Evolutionary conservation across 2,113 vertebrate species (phyloP).

Genomic region (Ophthalmolycus amberensis): DNA sequence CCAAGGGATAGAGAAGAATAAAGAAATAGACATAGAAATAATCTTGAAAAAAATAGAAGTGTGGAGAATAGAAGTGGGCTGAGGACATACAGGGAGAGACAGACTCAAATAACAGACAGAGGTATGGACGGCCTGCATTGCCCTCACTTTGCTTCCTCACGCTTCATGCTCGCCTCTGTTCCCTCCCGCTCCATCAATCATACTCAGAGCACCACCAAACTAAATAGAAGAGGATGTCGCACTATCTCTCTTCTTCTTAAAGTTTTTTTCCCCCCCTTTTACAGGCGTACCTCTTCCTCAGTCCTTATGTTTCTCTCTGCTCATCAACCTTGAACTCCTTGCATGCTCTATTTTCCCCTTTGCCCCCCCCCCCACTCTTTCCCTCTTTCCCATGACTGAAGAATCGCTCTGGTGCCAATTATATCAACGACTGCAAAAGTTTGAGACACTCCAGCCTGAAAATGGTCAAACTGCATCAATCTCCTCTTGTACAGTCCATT

Average conservation of each 20-base stretch:
- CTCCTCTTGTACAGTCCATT: constrained; percentile 68
- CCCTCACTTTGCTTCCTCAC: constrained; percentile 62
- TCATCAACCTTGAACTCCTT: constrained; percentile 61
- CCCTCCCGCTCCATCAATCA: constrained; percentile 78
- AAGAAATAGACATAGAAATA: constrained; percentile 32
- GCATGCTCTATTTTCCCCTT: constrained; percentile 43
- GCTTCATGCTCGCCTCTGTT: constrained; percentile 54
- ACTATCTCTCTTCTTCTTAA: constrained; percentile 50
- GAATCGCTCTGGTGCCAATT: constrained; percentile 57
- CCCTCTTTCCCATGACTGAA: constrained; percentile 29
- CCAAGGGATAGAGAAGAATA: neutral
- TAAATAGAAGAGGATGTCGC: constrained; percentile 65
- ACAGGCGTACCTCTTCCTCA: constrained; percentile 56
- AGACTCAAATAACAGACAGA: constrained; percentile 36
- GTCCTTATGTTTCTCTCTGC: constrained; percentile 36
- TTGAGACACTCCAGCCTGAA: constrained; percentile 67
- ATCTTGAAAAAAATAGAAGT: constrained; percentile 27
- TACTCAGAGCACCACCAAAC: constrained; percentile 67
- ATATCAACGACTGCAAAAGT: constrained; percentile 69
- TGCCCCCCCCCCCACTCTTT: neutral
- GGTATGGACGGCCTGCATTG: constrained; percentile 44
- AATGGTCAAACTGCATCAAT: constrained; percentile 70
- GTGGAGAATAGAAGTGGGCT: constrained; percentile 13
- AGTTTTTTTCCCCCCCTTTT: constrained; percentile 29
- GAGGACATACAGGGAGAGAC: constrained; percentile 18